These are phyloP conservation scores for Oryzias sinensis DNA, from an alignment of 2,797 vertebrate genomes.

Conservation along the genomic window DNA sequence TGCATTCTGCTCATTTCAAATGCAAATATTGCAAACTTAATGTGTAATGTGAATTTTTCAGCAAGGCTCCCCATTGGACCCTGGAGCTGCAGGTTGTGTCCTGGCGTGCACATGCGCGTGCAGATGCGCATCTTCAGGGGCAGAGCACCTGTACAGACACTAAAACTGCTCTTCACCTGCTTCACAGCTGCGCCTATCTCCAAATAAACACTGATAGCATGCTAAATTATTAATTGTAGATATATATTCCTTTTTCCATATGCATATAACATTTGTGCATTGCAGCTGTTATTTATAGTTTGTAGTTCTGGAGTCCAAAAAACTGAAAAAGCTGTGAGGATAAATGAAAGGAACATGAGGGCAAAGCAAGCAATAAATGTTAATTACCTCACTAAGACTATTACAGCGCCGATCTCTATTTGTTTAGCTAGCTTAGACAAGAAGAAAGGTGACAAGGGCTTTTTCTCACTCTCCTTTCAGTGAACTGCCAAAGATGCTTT, in stretches of 20 bases:
- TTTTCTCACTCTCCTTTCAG: constrained; percentile 16
- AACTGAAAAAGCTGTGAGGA: constrained; percentile 16
- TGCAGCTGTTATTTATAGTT: too few species aligned
- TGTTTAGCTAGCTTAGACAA: constrained; percentile 34
- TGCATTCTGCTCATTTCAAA: constrained; percentile 53
- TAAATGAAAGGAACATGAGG: constrained; percentile 54
- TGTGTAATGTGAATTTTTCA: constrained; percentile 76
- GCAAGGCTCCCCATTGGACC: constrained; percentile 63
- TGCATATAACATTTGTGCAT: not conserved
- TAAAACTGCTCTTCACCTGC: constrained; percentile 4
- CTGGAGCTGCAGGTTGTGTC: constrained; percentile 44
- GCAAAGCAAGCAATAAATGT: constrained; percentile 45
- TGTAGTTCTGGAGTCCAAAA: not conserved
- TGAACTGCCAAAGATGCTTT: constrained; percentile 55
- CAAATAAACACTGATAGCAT: not conserved
- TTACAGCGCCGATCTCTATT: constrained; percentile 56
- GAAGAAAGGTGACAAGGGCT: constrained; percentile 28
- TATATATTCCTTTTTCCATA: not conserved
- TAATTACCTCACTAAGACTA: constrained; percentile 55
- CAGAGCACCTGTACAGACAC: constrained; percentile 13
- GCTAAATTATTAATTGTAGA: not conserved
- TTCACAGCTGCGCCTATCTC: constrained; percentile 1
- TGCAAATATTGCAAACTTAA: constrained; percentile 73
- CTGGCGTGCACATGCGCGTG: constrained; percentile 17
- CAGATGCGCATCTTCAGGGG: constrained; percentile 16